phyloP scores from a whole-genome alignment of 2,113 vertebrate species.

The Odocoileus hemionus region DNA sequence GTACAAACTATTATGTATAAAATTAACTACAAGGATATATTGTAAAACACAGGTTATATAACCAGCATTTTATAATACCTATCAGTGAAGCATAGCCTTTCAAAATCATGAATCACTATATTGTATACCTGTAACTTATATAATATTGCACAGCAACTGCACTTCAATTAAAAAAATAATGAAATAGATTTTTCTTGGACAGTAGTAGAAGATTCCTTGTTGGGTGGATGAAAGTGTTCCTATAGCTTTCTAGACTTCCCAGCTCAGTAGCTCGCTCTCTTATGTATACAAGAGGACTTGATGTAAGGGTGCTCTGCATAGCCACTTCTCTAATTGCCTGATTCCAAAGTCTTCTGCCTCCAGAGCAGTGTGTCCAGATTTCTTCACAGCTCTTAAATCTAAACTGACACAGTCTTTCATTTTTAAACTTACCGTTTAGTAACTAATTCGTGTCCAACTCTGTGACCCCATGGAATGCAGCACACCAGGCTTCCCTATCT shows the following conservation, averaged over 20 bases:
- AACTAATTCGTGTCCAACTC: neutral
- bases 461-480: neutral
- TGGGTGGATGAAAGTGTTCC: neutral
- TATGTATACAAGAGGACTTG: neutral
- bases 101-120: neutral
- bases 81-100: neutral
- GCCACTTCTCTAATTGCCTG: neutral
- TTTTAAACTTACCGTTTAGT: neutral
- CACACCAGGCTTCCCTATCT: neutral
- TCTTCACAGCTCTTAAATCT: neutral
- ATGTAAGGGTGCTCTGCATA: neutral
- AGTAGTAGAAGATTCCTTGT: neutral
- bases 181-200: neutral
- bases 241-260: neutral
- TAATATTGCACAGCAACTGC: neutral
- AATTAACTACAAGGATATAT: neutral
- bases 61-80: neutral
- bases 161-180: neutral
- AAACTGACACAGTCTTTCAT: neutral
- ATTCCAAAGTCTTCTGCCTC: neutral
- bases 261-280: neutral
- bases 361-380: neutral
- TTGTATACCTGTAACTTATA: neutral
- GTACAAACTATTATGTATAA: neutral
- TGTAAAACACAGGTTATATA: neutral